Evolutionary conservation across 2,888 invertebrate species (phyloP).

Genomic region (Drosophila rubida): DNA sequence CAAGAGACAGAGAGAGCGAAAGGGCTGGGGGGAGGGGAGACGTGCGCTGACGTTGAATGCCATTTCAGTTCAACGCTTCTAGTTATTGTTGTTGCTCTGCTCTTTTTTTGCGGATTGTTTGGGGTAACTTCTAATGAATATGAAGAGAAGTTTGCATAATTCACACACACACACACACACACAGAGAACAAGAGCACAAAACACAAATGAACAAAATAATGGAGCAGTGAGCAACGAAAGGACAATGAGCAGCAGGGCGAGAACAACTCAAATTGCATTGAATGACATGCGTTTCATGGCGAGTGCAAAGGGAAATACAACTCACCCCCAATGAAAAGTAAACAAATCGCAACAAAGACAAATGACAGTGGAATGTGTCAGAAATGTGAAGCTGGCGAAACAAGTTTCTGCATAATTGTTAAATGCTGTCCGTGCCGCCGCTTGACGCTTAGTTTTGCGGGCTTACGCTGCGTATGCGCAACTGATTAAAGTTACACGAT

Average conservation of each 20-base stretch:
- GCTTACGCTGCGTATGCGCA: conserved; percentile 3
- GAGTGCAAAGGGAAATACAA: too few relatives aligned
- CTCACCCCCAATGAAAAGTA: conserved; percentile 19
- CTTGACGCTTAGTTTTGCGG: conserved; percentile 9
- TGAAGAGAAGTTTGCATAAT: conserved; percentile 75
- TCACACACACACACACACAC: conserved; percentile 42
- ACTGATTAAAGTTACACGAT: conserved; percentile 57
- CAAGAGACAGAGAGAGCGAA: not conserved
- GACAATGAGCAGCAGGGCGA: conserved; percentile 8
- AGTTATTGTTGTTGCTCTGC: not conserved
- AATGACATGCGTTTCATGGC: conserved; percentile 70
- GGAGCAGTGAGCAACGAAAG: not conserved
- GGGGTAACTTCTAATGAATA: conserved; percentile 65
- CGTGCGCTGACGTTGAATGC: conserved; percentile 21
- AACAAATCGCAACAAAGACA: conserved; percentile 53
- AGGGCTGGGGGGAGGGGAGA: not conserved
- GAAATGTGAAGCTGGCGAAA: conserved; percentile 39
- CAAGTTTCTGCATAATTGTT: conserved; percentile 56
- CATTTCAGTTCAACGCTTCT: conserved; percentile 43
- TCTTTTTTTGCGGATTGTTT: conserved; percentile 3
- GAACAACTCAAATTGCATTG: conserved; percentile 61
- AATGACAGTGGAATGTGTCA: conserved; percentile 66
- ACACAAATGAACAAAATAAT: not conserved
- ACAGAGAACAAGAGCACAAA: too few relatives aligned
- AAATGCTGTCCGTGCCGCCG: conserved; percentile 8